phyloP scores from a whole-genome alignment of 2,888 invertebrate species.

The Hedya salicella region DNA sequence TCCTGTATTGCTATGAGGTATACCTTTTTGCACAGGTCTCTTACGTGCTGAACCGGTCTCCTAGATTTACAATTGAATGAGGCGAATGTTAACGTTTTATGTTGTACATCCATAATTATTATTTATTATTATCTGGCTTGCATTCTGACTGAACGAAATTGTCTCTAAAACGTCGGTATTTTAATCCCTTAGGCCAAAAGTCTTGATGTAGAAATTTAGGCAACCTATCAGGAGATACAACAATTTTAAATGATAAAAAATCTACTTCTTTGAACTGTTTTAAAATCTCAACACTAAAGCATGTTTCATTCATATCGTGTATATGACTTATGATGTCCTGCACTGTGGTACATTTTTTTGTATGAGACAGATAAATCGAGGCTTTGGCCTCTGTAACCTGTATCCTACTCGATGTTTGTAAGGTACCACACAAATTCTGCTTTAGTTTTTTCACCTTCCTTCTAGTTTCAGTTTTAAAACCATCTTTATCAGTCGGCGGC shows the following conservation, averaged over 20 bases:
- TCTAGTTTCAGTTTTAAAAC: background rate
- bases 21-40: background rate
- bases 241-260: background rate
- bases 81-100: background rate
- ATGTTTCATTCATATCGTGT: background rate
- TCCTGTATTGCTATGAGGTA: background rate
- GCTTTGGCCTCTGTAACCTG: background rate
- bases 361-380: background rate
- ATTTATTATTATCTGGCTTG: background rate
- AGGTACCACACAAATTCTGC: background rate
- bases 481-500: background rate
- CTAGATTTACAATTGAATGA: slow-evolving; percentile 4
- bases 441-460: background rate
- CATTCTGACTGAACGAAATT: background rate
- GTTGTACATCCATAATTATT: background rate
- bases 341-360: background rate
- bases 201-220: background rate
- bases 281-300: background rate
- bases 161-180: background rate
- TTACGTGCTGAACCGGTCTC: background rate
- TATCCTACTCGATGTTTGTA: background rate
- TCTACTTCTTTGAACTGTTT: background rate
- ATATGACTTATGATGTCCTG: background rate
- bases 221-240: background rate
- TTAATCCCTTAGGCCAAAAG: background rate